Percentiles rank a stretch among this genome's conserved stretches.
Conservation (phyloP, 2,113 vertebrate genomes). For the Percopsis transmontana region DNA sequence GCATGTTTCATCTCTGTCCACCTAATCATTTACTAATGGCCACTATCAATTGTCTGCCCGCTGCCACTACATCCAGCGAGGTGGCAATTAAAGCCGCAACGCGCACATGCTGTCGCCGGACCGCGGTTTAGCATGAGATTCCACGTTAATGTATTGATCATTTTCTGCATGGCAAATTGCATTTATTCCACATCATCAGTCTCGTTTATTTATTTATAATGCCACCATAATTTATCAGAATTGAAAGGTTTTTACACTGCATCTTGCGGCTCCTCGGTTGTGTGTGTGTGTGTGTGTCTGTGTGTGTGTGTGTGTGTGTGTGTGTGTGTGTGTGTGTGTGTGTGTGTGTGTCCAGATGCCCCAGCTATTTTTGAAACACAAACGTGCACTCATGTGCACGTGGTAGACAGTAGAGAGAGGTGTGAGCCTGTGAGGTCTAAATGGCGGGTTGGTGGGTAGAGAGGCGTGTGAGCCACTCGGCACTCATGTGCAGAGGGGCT, state of each 20-base stretch:
- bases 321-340: constrained; percentile 8
- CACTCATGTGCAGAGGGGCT: too few species aligned
- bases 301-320: background rate
- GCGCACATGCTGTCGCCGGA: constrained; percentile 67
- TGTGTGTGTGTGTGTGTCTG: background rate
- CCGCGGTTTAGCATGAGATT: constrained; percentile 73
- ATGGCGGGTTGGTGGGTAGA: too few species aligned
- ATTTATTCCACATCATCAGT: constrained; percentile 75
- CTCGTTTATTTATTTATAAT: constrained; percentile 74
- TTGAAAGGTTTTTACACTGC: constrained; percentile 55
- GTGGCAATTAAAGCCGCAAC: constrained; percentile 77
- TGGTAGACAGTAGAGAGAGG: background rate
- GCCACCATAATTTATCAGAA: constrained; percentile 60
- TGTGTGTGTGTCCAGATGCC: background rate
- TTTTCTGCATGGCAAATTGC: constrained; percentile 68
- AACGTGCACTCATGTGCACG: background rate
- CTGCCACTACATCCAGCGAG: constrained; percentile 60
- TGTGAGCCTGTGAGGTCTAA: too few species aligned
- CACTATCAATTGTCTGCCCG: constrained; percentile 80
- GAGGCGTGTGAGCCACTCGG: too few species aligned
- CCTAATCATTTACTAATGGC: constrained; percentile 83
- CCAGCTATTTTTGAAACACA: too few species aligned
- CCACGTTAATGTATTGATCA: constrained; percentile 79
- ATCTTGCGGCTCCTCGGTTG: background rate
- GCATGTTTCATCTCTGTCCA: constrained; percentile 80